A percentile compares a stretch with the other conserved stretches of the same genome.
phyloP scores from a whole-genome alignment of 2,797 vertebrate genomes.

The Pygocentrus nattereri region DNA sequence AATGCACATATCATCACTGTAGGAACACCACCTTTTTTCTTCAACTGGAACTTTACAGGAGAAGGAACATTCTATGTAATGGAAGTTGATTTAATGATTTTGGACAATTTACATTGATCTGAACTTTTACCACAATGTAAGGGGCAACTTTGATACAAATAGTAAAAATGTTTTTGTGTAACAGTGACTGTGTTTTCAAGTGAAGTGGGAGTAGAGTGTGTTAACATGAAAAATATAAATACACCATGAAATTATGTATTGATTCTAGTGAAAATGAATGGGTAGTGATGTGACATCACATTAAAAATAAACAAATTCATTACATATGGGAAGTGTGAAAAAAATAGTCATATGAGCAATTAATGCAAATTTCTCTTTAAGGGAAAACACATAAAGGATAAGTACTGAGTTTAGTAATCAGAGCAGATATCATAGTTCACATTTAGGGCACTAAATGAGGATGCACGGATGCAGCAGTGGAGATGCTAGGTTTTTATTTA shows the following conservation, averaged over 20 bases:
- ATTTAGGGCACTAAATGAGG: constrained; percentile 3
- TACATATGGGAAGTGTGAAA: not conserved
- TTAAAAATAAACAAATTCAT: not conserved
- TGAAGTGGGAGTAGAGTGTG: no score
- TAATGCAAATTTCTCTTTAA: not conserved
- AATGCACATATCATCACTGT: no score
- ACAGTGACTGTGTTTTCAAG: not conserved
- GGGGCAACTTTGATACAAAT: no score
- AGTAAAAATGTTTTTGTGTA: no score
- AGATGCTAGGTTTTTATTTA: constrained; percentile 34
- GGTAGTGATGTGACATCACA: not conserved
- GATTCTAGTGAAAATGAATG: no score
- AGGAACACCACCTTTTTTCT: no score
- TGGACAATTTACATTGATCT: no score
- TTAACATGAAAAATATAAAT: not conserved
- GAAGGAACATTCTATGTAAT: no score
- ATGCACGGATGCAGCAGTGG: not conserved
- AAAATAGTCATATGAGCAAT: not conserved
- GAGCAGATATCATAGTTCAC: not conserved
- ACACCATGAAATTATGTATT: not conserved
- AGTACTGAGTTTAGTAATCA: not conserved
- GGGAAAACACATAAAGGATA: not conserved
- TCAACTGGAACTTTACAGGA: no score
- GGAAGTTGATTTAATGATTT: no score
- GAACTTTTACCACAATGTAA: no score